These are phyloP conservation scores for Athetis lepigone DNA, from an alignment of 2,888 invertebrate genomes.

Conservation along the genomic window DNA sequence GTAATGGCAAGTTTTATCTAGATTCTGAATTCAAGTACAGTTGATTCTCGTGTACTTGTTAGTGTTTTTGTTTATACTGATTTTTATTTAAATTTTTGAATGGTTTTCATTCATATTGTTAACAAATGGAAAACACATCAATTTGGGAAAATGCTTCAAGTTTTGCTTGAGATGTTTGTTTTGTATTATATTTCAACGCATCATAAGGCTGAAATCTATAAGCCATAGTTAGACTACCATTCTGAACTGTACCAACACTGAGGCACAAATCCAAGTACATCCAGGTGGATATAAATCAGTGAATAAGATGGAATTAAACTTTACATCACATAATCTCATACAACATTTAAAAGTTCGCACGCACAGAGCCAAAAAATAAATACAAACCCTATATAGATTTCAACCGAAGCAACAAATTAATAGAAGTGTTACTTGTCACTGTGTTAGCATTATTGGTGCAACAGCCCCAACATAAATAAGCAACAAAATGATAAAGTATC, in stretches of 20 bases:
- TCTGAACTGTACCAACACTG: not conserved
- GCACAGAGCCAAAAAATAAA: not conserved
- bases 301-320: not conserved
- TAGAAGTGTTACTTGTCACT: slow-evolving; percentile 20
- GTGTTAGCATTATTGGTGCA: slow-evolving; percentile 26
- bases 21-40: slow-evolving; percentile 13
- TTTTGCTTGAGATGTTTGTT: slow-evolving; percentile 20
- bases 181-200: slow-evolving; percentile 24
- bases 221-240: not conserved
- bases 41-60: not conserved
- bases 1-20: not conserved
- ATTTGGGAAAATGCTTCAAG: too few species aligned
- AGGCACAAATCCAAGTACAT: not conserved
- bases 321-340: not conserved
- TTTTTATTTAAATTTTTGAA: not conserved
- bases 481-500: slow-evolving; percentile 51
- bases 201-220: slow-evolving; percentile 44
- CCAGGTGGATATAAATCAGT: not conserved
- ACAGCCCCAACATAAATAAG: slow-evolving; percentile 49
- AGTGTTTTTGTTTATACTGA: not conserved
- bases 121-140: slow-evolving; percentile 5
- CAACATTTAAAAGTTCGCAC: slow-evolving; percentile 10
- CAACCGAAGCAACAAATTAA: slow-evolving; percentile 40
- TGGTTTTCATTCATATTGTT: slow-evolving; percentile 1
- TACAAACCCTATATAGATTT: slow-evolving; percentile 36